Conservation (phyloP, 2,888 invertebrate genomes). For the Nymphalis urticae region DNA sequence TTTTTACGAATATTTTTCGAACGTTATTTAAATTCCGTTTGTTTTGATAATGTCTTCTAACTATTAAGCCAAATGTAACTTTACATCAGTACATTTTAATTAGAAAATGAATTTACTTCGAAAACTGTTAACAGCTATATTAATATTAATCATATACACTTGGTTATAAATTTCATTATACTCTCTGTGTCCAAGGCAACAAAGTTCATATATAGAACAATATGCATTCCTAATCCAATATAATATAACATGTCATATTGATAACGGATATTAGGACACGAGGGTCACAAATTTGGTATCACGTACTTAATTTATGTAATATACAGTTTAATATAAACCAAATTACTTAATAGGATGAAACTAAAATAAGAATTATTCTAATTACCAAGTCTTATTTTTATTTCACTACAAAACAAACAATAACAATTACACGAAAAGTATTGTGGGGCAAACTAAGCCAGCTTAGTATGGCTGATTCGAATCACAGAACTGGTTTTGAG, state of each 20-base stretch:
- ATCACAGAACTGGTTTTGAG: no score
- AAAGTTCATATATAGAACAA: constrained; percentile 25
- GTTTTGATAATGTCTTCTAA: not conserved
- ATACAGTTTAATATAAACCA: constrained; percentile 25
- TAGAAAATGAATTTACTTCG: no score
- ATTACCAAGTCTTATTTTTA: not conserved
- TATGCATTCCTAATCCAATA: constrained; percentile 38
- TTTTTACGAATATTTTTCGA: constrained; percentile 25
- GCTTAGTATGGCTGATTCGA: no score
- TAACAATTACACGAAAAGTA: no score
- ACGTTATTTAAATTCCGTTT: constrained; percentile 2
- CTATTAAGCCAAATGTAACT: no score
- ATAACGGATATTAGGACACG: constrained; percentile 41
- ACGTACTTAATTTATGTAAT: constrained; percentile 42
- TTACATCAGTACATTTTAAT: no score
- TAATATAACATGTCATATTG: constrained; percentile 39
- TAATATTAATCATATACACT: not conserved
- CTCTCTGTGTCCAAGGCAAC: constrained; percentile 9
- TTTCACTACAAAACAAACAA: no score
- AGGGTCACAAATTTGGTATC: constrained; percentile 43
- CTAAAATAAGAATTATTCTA: constrained; percentile 24
- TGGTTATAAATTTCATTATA: not conserved
- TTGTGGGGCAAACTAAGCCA: no score
- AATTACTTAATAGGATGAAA: constrained; percentile 38
- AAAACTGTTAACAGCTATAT: constrained; percentile 1